Percentiles rank a stretch among this genome's conserved stretches.
Conservation (phyloP, 2,888 invertebrate genomes). For the Apomyelois bistriatella region DNA sequence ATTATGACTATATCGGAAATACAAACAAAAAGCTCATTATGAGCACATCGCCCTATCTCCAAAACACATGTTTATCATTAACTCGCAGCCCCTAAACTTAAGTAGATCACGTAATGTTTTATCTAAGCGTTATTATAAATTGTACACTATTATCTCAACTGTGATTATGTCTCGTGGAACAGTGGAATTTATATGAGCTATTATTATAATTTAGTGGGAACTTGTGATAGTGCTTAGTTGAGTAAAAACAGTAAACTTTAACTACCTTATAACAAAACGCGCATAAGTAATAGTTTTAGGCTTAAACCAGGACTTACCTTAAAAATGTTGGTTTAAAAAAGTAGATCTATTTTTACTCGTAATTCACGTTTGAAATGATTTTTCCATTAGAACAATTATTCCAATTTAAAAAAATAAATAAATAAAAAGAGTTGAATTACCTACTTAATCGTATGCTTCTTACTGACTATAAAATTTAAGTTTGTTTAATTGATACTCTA, state of each 20-base stretch:
- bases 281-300: too few species aligned
- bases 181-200: slow-evolving; percentile 9
- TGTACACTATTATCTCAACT: slow-evolving; percentile 50
- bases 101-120: slow-evolving; percentile 42
- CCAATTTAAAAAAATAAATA: too few species aligned
- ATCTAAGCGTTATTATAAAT: slow-evolving; percentile 46
- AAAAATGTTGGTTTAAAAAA: too few species aligned
- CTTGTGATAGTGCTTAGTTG: background rate
- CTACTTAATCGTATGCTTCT: too few species aligned
- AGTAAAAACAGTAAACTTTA: background rate
- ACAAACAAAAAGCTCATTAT: slow-evolving; percentile 9
- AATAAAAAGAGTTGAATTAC: too few species aligned
- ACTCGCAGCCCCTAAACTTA: slow-evolving; percentile 36
- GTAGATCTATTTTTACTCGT: too few species aligned
- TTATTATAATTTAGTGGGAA: slow-evolving; percentile 1
- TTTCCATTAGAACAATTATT: too few species aligned
- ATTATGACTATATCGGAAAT: background rate
- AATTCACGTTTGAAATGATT: too few species aligned
- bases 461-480: too few species aligned
- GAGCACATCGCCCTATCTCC: slow-evolving; percentile 10
- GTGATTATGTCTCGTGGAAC: slow-evolving; percentile 34
- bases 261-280: too few species aligned
- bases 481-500: too few species aligned
- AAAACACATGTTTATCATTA: slow-evolving; percentile 50
- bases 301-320: too few species aligned